A percentile compares a stretch with the other conserved stretches of the same genome.
phyloP scores from a whole-genome alignment of 1,140 invertebrate genomes.

The Drosophila novamexicana region DNA sequence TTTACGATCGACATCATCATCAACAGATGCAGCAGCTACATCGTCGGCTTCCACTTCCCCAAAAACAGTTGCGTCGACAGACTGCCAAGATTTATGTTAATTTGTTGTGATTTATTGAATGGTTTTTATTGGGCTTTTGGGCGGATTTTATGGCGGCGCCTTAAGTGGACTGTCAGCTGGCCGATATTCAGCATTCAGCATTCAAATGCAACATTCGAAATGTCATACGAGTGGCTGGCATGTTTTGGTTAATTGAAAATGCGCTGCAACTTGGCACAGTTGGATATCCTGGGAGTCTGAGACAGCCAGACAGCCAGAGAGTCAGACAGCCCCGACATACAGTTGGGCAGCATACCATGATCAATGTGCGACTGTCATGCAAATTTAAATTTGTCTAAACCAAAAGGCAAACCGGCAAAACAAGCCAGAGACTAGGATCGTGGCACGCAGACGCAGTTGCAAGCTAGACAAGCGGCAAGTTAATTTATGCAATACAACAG shows the following conservation, averaged over 20 bases:
- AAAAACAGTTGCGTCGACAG: slow-evolving; percentile 59
- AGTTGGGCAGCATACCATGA: slow-evolving; percentile 45
- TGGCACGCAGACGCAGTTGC: slow-evolving; percentile 44
- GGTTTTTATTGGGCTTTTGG: slow-evolving; percentile 72
- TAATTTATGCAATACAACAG: slow-evolving; percentile 75
- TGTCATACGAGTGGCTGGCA: slow-evolving; percentile 42
- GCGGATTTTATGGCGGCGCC: slow-evolving; percentile 41
- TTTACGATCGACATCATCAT: slow-evolving; percentile 81
- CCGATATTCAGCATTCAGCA: slow-evolving; percentile 25
- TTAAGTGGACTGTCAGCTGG: slow-evolving; percentile 52
- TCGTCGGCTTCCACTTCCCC: slow-evolving; percentile 16
- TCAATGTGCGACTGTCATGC: slow-evolving; percentile 82
- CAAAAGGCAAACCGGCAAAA: slow-evolving; percentile 37
- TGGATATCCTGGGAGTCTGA: slow-evolving; percentile 52
- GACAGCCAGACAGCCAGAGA: slow-evolving; percentile 14
- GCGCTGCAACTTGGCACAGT: slow-evolving; percentile 63
- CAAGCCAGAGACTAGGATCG: slow-evolving; percentile 4
- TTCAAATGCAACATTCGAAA: slow-evolving; percentile 20
- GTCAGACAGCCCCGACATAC: slow-evolving; percentile 1
- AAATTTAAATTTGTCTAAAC: slow-evolving; percentile 80
- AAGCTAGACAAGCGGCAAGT: slow-evolving; percentile 80
- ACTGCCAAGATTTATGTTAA: slow-evolving; percentile 77
- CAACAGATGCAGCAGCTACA: slow-evolving; percentile 46
- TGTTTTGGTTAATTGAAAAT: slow-evolving; percentile 58
- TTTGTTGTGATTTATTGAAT: slow-evolving; percentile 82